Evolutionary conservation across 2,797 vertebrate genomes (phyloP).

Genomic region (Gouania willdenowi): DNA sequence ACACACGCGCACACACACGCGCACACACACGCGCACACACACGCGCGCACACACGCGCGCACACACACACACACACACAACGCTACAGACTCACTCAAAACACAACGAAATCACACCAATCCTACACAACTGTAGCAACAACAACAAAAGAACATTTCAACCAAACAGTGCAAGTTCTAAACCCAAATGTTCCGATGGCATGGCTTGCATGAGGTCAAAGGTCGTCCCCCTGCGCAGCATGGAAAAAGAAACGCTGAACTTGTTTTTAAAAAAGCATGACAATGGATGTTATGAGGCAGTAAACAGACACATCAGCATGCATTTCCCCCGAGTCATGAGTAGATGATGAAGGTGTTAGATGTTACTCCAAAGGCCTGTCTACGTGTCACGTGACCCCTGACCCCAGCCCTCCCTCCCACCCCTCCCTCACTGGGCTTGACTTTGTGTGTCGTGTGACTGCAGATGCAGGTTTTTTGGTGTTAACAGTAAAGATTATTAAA

Average conservation of each 20-base stretch:
- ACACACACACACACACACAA: too few species aligned
- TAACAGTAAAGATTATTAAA: conserved; percentile 24
- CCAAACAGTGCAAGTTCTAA: conserved; percentile 1
- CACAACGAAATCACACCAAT: not conserved
- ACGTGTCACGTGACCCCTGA: conserved; percentile 17
- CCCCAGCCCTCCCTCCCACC: too few species aligned
- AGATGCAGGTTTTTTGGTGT: conserved; percentile 40
- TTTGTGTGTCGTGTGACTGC: conserved; percentile 18
- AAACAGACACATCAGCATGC: conserved; percentile 51
- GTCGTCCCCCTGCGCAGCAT: conserved; percentile 42
- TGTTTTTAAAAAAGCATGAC: conserved; percentile 59
- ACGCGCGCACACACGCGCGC: too few species aligned
- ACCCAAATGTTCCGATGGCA: conserved; percentile 32
- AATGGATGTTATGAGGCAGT: conserved; percentile 67
- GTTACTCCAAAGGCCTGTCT: conserved; percentile 38
- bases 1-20: not conserved
- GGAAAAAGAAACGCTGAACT: conserved; percentile 58
- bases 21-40: not conserved
- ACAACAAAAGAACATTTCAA: not conserved
- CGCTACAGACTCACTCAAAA: too few species aligned
- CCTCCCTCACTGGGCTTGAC: conserved; percentile 19
- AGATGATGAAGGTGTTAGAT: conserved; percentile 40
- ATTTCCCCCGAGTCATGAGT: conserved; percentile 42
- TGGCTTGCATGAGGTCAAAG: conserved; percentile 61
- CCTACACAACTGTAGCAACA: conserved; percentile 4